phyloP scores from a whole-genome alignment of 2,797 vertebrate species.

The Mus spretus region DNA sequence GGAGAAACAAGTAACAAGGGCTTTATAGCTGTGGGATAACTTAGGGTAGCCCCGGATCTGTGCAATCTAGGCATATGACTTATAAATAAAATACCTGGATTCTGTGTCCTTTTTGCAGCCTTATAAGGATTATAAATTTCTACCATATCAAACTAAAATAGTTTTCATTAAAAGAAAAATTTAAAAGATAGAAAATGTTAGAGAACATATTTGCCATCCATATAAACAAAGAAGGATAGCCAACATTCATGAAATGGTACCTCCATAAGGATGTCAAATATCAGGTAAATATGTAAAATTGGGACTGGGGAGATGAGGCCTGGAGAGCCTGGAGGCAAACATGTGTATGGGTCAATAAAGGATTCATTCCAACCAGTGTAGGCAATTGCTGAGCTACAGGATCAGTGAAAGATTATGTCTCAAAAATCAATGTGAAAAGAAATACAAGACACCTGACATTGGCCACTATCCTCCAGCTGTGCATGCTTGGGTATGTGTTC shows the following conservation, averaged over 20 bases:
- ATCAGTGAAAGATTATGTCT: background rate
- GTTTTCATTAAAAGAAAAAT: background rate
- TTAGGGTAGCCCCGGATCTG: background rate
- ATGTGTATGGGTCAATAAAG: background rate
- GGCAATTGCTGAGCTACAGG: background rate
- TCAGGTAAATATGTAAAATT: background rate
- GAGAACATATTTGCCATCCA: background rate
- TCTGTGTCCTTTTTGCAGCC: background rate
- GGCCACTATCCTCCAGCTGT: background rate
- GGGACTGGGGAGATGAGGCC: background rate
- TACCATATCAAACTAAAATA: background rate
- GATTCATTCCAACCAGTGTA: background rate
- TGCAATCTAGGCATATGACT: background rate
- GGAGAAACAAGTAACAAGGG: background rate
- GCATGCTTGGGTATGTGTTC: background rate
- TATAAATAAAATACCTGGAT: background rate
- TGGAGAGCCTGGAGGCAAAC: background rate
- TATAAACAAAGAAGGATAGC: constrained; percentile 15
- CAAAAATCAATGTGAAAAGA: background rate
- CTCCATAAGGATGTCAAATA: background rate
- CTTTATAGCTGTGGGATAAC: background rate
- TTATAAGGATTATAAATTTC: background rate
- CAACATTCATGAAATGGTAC: background rate
- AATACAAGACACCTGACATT: background rate
- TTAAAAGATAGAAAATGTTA: background rate